Conservation (phyloP, 2,888 invertebrate genomes). For the Villa cingulata region DNA sequence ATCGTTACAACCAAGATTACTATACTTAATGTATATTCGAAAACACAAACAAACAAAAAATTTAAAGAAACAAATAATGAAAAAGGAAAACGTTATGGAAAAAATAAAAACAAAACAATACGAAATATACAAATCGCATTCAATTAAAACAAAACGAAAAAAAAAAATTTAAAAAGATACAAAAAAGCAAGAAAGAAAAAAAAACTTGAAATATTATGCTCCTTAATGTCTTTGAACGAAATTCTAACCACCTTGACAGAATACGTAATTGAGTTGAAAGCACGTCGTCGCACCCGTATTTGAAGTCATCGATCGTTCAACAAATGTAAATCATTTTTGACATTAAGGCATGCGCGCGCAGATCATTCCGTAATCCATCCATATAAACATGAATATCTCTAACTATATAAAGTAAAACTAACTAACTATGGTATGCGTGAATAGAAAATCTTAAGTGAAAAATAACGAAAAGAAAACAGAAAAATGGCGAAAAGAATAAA, state of each 20-base stretch:
- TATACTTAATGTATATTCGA: too few relatives aligned
- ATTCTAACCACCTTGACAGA: constrained; percentile 11
- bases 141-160: background rate
- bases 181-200: constrained; percentile 3
- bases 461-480: too few relatives aligned
- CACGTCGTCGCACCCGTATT: constrained; percentile 13
- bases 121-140: too few relatives aligned
- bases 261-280: constrained; percentile 9
- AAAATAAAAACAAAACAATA: background rate
- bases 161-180: background rate
- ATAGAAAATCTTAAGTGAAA: background rate
- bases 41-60: too few relatives aligned
- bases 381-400: too few relatives aligned
- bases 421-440: background rate
- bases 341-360: constrained; percentile 14
- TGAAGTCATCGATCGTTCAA: constrained; percentile 15
- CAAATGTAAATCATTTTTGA: constrained; percentile 16
- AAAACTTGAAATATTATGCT: constrained; percentile 11
- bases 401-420: too few relatives aligned
- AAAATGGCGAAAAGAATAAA: too few relatives aligned
- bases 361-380: constrained; percentile 8
- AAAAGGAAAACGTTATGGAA: background rate
- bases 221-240: constrained; percentile 14
- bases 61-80: background rate
- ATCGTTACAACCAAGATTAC: too few relatives aligned